Evolutionary conservation across 2,888 invertebrate species (phyloP), one percentile per base, ranked within the genome.

Genomic region (Tenthredo distinguenda): DNA sequence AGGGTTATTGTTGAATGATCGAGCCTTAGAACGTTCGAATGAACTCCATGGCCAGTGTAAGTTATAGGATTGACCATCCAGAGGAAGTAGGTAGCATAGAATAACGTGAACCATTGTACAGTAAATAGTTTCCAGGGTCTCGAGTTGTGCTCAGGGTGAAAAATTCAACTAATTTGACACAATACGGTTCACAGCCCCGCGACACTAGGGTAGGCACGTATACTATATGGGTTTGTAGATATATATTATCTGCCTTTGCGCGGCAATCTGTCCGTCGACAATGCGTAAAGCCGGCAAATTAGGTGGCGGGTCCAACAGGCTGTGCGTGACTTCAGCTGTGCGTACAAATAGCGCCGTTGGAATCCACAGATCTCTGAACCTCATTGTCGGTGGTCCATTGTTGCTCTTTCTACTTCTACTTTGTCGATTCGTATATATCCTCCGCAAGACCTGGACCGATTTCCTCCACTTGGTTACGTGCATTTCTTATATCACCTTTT

Each of bases 201-300:
- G 34, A 83, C 83, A 83, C 43, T 71, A 40, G 65, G 83, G 68
- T 50, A 83, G 83, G 83, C 83, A 50, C 83, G 68, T 77, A 31
- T 43, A 26, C 26, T 26, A 68, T 43, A 40, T 31, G 81, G 58
- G n/a, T 81, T 55, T 34, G 31, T 47, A 37, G 68, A 43, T 68
- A 83, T 83, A 83, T 83, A 83, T 68, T 83, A 83, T 83, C 83
- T 71, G 47, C 83, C 68, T 83, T 68, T 83, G 12, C 65, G 50
- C 68, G 34, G 43, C 83, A 83, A 83, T 83, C 83, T 83, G 83
- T 83, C 83, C 47, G 26, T 83, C 83, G 83, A 83, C 83, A 83
- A 83, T 83, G 71, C 83, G 83, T 83, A 83, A 83, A 83, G 83
- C 68, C 83, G 71, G 83, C 83, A 83, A 83, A 83, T 83, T 83